Base-by-base conservation (phyloP, 1,140 invertebrate genomes). In the Drosophila insularis region DNA sequence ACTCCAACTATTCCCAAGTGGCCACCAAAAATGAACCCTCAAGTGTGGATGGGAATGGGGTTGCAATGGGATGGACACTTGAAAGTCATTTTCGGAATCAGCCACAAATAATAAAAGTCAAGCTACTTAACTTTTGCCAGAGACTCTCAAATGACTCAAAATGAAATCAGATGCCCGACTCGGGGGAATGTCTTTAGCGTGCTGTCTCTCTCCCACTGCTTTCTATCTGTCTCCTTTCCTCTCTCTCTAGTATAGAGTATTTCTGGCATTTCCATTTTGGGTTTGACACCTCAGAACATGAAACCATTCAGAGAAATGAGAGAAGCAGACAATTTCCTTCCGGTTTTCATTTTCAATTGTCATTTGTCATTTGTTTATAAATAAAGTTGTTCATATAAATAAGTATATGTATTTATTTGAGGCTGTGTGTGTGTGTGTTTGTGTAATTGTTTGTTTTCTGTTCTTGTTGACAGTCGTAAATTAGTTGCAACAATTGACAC, bases 71-170 rank as follows among this genome's bases (percentile, higher is more conserved):
- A 50, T 50, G 71, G 74, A 74, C 78, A 77, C 72, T 81, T 70
- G 69, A 77, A 82, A 80, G 84, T 81, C 79, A 87, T 87, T 87
- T 89, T 76, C 68, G 68, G 70, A 71, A 80, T 89, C 84, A 89
- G 84, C 84, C 82, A 74, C 84, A 87, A 89, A 89, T 77, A 89
- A 87, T 87, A 84, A 89, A 84, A 87, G 84, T 87, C 84, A 87
- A 89, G 84, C 84, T 78, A 75, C 84, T 87, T 89, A 89, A 76
- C 68, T 53, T 71, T 70, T 31, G 39, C 56, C 54, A 40, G 14
- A 19, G 53, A 71, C 80, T 84, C 80, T 84, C 80, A 78, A 84
- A 84, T 84, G 66, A 77, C 77, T 78, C 78, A 68, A 77, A 74
- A 70, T 80, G 84, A 84, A 87, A 87, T 87, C 80, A 87, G 84